These are phyloP conservation scores for Drosophila equinoxialis DNA, from an alignment of 1,140 invertebrate genomes.

Conservation along the genomic window DNA sequence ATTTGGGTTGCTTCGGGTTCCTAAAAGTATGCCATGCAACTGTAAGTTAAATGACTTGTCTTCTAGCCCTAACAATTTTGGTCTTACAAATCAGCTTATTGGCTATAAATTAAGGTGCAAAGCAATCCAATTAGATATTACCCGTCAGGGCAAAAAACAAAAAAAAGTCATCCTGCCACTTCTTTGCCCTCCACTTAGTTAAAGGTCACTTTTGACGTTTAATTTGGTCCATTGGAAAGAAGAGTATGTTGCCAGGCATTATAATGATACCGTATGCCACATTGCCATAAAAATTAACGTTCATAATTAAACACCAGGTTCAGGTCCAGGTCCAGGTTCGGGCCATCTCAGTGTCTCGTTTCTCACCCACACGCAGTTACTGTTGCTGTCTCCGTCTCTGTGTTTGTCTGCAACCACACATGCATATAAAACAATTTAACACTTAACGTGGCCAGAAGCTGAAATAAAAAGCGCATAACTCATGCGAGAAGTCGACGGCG, in stretches of 20 bases:
- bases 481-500: conserved; percentile 49
- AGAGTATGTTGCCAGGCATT: not conserved
- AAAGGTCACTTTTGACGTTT: too few species aligned
- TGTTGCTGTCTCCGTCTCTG: not conserved
- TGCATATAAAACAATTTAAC: conserved; percentile 75
- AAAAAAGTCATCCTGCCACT: too few species aligned
- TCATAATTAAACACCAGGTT: conserved; percentile 16
- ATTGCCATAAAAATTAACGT: conserved; percentile 17
- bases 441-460: conserved; percentile 66
- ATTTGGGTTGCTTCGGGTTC: too few species aligned
- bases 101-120: too few species aligned
- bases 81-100: too few species aligned
- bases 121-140: too few species aligned
- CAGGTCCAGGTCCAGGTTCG: not conserved
- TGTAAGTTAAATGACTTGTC: too few species aligned
- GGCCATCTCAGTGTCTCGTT: not conserved
- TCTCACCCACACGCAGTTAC: not conserved
- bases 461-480: conserved; percentile 59
- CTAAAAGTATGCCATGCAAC: too few species aligned
- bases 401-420: conserved; percentile 26
- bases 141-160: too few species aligned
- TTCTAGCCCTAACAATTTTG: too few species aligned
- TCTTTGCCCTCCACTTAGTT: too few species aligned
- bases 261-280: conserved; percentile 6
- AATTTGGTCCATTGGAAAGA: not conserved